Conservation (phyloP, 2,888 invertebrate genomes). For the Vesta saturnalis region DNA sequence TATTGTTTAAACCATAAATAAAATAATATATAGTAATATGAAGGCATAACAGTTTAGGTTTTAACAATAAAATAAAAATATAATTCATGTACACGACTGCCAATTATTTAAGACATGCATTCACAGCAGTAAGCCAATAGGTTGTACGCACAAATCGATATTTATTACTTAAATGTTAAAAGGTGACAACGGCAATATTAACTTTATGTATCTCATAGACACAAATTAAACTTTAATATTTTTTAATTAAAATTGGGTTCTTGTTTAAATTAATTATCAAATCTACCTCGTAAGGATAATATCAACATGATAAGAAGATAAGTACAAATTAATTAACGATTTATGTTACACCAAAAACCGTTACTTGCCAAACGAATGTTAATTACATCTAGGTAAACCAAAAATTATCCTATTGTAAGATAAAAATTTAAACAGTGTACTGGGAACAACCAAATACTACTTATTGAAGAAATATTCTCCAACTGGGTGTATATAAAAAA, state of each 20-base stretch:
- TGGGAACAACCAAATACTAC: too few relatives aligned
- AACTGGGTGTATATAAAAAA: too few relatives aligned
- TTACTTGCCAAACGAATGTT: too few relatives aligned
- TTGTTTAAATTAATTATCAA: not conserved
- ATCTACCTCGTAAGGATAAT: too few relatives aligned
- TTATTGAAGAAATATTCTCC: too few relatives aligned
- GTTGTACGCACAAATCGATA: conserved; percentile 15
- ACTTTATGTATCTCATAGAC: conserved; percentile 15
- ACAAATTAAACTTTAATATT: conserved; percentile 3
- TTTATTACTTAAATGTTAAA: conserved; percentile 18
- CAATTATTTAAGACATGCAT: conserved; percentile 16
- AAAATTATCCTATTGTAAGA: too few relatives aligned
- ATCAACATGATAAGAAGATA: too few relatives aligned
- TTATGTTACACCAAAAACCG: too few relatives aligned
- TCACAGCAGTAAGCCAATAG: conserved; percentile 21
- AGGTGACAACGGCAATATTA: conserved; percentile 19
- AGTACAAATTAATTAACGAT: too few relatives aligned
- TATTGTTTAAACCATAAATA: not conserved
- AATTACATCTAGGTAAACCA: too few relatives aligned
- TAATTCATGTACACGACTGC: conserved; percentile 12
- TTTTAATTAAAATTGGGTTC: not conserved
- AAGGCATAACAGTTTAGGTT: not conserved
- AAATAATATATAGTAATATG: conserved; percentile 5
- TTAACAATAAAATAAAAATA: conserved; percentile 8
- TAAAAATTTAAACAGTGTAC: too few relatives aligned